These are phyloP conservation scores for Caenorhabditis tropicalis DNA, from an alignment of 1,140 invertebrate species.

Conservation along the genomic window DNA sequence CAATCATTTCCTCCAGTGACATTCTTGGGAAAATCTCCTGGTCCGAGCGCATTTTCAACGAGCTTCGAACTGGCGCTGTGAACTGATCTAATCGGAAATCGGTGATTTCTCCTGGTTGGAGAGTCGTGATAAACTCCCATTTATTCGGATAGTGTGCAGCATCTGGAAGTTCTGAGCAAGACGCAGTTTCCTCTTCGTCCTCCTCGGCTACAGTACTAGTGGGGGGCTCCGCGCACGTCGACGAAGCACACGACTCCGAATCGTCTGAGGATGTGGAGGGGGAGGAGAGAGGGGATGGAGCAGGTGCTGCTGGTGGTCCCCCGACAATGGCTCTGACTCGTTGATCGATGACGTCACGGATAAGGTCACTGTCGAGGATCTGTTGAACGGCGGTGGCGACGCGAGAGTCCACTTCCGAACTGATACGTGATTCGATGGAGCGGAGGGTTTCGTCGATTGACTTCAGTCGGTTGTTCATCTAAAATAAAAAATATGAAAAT, in stretches of 20 bases:
- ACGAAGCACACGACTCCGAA: background rate
- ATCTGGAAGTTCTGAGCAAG: background rate
- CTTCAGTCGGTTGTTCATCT: background rate
- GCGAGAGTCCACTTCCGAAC: background rate
- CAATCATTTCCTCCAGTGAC: constrained; percentile 34
- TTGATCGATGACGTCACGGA: background rate
- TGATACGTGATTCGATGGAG: background rate
- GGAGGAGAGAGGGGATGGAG: background rate
- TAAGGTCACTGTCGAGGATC: background rate
- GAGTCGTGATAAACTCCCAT: background rate
- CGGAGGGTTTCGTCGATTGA: background rate
- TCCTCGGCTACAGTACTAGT: background rate
- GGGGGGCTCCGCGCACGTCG: background rate
- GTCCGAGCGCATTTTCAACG: background rate
- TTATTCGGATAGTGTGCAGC: constrained; percentile 1
- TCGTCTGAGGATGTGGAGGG: background rate
- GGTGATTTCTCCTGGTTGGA: background rate
- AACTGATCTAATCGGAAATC: constrained; percentile 8
- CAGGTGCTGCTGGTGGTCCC: background rate
- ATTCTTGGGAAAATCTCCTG: constrained; percentile 6
- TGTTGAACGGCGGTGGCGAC: background rate
- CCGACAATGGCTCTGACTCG: background rate
- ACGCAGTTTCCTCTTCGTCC: no score
- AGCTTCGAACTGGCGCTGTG: background rate
- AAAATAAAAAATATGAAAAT: background rate